Base-by-base conservation (phyloP, 1,140 invertebrate species). In the Lordiphosa clarofinis region DNA sequence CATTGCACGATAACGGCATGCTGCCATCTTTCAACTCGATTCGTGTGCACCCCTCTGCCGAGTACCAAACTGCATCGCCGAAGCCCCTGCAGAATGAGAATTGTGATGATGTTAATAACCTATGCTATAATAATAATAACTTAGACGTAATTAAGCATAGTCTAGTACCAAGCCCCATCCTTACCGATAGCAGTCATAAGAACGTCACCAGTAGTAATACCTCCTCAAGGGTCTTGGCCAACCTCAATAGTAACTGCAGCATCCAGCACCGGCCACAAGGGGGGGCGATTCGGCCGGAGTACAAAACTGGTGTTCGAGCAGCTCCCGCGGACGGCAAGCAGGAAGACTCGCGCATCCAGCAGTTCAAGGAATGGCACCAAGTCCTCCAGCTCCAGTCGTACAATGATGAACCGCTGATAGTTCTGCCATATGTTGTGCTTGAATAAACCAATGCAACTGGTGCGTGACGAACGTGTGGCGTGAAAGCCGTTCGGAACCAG, bases 401-500 rank as follows among this genome's bases (percentile, higher is more conserved):
- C 86, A 91, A 94, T 87, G 92, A 92, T 82, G 94, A 95, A 89
- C 91, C 92, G 76, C 91, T 97, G 89, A 92, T 94, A 90, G 94
- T 97, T 92, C 92, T 96, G 92, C 96, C 96, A 92, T 97, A 97
- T 91, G 94, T 96, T 91, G 92, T 96, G 89, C 94, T 95, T 90
- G 95, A 96, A 91, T 96, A 90, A 89, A 53, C 12, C 70, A 96
- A 91, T 96, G 90, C 89, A 53, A n/a, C 70, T 36, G 38, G 19
- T 13, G n/a, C 24, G n/a, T 11, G 36, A 15, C 2, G 15, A 15
- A 15, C 37, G 33, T 37, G 44, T 52, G 50, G 31, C 54, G 44
- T 50, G 15, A 15, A 59, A 50, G 36, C 13, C 47, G 52, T 49
- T 12, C 28, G 24, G 15, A 13, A 36, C 21, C 28, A 36, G 33